Conservation (phyloP, 64 coral and sea anemone species). For the Actinia tenebrosa region DNA sequence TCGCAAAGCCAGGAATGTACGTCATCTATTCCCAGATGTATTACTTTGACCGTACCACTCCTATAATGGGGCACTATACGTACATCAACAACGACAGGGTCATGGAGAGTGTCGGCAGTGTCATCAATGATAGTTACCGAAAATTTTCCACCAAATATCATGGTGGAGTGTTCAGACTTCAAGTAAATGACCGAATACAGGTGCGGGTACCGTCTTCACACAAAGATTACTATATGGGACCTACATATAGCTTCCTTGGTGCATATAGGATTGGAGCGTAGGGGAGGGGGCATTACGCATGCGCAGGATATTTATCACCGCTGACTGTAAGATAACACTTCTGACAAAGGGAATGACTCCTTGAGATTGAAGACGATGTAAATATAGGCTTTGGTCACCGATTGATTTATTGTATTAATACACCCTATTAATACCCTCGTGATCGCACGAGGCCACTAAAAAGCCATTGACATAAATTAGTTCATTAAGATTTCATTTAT, state of each 20-base stretch:
- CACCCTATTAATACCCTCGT: neutral
- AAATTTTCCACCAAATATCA: conserved; percentile 73
- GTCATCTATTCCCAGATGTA: conserved; percentile 88
- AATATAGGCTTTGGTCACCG: neutral
- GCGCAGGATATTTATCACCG: neutral
- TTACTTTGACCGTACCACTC: conserved; percentile 44
- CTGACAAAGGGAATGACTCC: neutral
- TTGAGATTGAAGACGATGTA: neutral
- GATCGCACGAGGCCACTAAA: neutral
- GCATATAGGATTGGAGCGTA: conserved; percentile 27
- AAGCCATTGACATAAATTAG: neutral
- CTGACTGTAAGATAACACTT: neutral
- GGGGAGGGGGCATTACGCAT: neutral
- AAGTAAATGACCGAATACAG: conserved; percentile 21
- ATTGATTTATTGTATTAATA: neutral
- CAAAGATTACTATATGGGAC: neutral
- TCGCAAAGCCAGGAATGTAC: conserved; percentile 42
- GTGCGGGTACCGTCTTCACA: conserved; percentile 39
- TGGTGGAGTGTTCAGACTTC: conserved; percentile 56
- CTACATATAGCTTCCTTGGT: conserved; percentile 40
- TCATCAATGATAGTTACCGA: neutral
- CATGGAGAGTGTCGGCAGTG: conserved; percentile 59
- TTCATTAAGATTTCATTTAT: neutral
- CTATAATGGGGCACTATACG: conserved; percentile 52
- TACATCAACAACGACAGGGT: conserved; percentile 57